phyloP scores from a whole-genome alignment of 2,113 vertebrate species.

The Seriola aureovittata region DNA sequence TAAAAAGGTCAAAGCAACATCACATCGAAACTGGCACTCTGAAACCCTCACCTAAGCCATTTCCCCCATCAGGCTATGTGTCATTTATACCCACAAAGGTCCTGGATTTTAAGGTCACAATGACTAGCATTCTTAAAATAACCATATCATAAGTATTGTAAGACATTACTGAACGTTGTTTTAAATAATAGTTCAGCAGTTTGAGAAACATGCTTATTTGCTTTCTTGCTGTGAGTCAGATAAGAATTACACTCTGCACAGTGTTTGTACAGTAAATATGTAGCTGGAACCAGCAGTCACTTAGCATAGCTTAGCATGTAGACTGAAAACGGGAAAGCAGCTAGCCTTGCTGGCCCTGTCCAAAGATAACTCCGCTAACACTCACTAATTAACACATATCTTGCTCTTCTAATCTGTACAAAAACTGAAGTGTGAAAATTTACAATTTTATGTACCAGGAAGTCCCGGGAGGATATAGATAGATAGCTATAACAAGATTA shows the following conservation, averaged over 20 bases:
- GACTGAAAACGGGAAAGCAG: background rate
- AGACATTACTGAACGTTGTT: background rate
- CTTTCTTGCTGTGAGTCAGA: no score
- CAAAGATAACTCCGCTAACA: background rate
- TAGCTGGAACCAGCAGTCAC: no score
- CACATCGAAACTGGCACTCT: conserved; percentile 37
- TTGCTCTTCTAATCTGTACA: background rate
- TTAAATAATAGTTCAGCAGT: no score
- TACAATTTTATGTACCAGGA: background rate
- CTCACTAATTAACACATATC: background rate
- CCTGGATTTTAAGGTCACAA: conserved; percentile 29
- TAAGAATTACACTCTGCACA: no score
- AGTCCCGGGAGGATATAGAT: background rate
- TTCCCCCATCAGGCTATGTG: conserved; percentile 24
- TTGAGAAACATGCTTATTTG: no score
- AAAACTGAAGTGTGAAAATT: background rate
- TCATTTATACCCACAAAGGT: conserved; percentile 45
- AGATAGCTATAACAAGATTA: background rate
- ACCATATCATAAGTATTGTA: background rate
- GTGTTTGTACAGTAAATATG: no score
- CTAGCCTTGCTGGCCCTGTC: background rate
- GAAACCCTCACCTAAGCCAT: conserved; percentile 29
- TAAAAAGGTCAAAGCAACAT: conserved; percentile 44
- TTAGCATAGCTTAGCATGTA: no score
- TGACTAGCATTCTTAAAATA: background rate